phyloP scores from a whole-genome alignment of 2,797 vertebrate species.

The Podarcis lilfordi region DNA sequence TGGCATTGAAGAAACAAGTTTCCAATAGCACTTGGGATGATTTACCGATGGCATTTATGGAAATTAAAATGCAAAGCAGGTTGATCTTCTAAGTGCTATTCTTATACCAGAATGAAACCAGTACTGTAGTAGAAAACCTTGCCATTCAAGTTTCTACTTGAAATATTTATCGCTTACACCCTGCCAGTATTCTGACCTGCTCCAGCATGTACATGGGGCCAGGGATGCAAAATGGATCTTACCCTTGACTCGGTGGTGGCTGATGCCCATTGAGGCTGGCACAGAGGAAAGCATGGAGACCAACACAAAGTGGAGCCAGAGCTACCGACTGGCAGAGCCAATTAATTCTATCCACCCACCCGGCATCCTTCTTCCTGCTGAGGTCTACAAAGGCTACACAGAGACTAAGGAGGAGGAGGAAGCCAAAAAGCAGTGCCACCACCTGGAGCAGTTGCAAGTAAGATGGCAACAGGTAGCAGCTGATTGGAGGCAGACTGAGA shows the following conservation, averaged over 20 bases:
- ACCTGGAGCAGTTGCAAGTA: too few relatives aligned
- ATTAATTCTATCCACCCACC: too few relatives aligned
- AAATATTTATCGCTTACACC: slow-evolving; percentile 33
- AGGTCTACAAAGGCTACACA: too few relatives aligned
- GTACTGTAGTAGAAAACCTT: slow-evolving; percentile 24
- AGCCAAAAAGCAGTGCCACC: too few relatives aligned
- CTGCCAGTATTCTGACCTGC: not conserved
- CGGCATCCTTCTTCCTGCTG: too few relatives aligned
- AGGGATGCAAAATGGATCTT: not conserved
- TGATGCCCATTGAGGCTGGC: too few relatives aligned
- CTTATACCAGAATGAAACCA: slow-evolving; percentile 19
- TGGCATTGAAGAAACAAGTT: slow-evolving; percentile 2
- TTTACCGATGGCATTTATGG: slow-evolving; percentile 5
- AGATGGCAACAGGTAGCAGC: too few relatives aligned
- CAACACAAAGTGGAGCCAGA: too few relatives aligned
- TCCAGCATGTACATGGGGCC: not conserved
- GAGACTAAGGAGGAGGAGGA: too few relatives aligned
- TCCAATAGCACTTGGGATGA: slow-evolving; percentile 9
- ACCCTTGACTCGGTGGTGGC: not conserved
- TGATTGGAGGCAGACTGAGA: too few relatives aligned
- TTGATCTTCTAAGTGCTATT: slow-evolving; percentile 32
- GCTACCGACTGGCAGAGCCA: too few relatives aligned
- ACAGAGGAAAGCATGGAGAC: too few relatives aligned
- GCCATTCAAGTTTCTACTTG: slow-evolving; percentile 46
- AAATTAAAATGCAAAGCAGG: slow-evolving; percentile 61